These are phyloP conservation scores for Delia radicum DNA, from an alignment of 1,140 invertebrate species.

Conservation along the genomic window DNA sequence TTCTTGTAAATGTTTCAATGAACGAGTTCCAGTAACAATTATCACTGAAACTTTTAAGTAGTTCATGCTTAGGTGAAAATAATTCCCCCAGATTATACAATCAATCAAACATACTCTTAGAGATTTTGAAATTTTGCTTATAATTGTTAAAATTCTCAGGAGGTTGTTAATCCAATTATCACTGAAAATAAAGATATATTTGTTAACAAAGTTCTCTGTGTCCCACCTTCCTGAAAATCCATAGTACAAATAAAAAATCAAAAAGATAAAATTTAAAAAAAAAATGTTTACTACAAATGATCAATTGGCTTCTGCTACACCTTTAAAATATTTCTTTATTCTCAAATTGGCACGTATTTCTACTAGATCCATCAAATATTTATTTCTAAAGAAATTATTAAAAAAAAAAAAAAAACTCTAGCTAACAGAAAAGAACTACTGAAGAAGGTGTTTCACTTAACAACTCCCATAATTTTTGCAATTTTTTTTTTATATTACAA, in stretches of 20 bases:
- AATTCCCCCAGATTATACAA: too few relatives aligned
- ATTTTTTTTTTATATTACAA: background rate
- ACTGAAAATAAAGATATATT: background rate
- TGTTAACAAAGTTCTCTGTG: background rate
- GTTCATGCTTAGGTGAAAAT: too few relatives aligned
- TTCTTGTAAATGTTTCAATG: too few relatives aligned
- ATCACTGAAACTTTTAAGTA: too few relatives aligned
- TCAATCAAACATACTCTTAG: too few relatives aligned
- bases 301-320: conserved; percentile 11
- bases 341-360: background rate
- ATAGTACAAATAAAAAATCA: background rate
- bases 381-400: background rate
- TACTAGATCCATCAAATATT: background rate
- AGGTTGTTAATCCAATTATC: background rate
- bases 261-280: background rate
- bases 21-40: too few relatives aligned
- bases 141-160: background rate
- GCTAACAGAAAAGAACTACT: conserved; percentile 2
- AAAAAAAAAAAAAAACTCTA: background rate
- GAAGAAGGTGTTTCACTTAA: background rate
- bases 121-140: too few relatives aligned
- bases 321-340: background rate
- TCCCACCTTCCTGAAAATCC: background rate
- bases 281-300: background rate
- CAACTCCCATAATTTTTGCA: background rate